Evolutionary conservation across 2,888 invertebrate genomes (phyloP), one percentile per base, ranked within the genome.

Genomic region (Trichogramma dendrolimi): DNA sequence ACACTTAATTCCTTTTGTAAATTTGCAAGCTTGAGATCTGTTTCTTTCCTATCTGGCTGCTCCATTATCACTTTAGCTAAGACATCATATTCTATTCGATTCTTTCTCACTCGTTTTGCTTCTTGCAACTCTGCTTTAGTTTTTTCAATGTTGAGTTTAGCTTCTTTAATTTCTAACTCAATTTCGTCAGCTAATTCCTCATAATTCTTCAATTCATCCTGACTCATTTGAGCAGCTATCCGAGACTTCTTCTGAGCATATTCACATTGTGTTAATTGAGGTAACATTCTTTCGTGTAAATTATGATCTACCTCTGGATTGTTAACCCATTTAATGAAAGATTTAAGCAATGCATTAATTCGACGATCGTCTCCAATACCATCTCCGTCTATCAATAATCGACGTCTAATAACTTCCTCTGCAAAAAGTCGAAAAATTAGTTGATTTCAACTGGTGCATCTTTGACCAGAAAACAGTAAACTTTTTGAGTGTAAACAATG

Each of bases 301-400:
- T 68, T 67, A 47, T 70, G 71, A 53, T 78, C 77, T 0, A 55
- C 86, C 60, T 89, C 88, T 2, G 83, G 78, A 55, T 83, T 83
- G 71, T 87, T 87, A 60, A 87, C 87, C 90, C 90, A 92, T 80
- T 91, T 92, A 51, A 90, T 86, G 63, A 92, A 85, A 38, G 90
- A 89, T 81, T 94, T 94, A 7, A 95, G 80, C 14, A 96, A 81
- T 60, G 90, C 87, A 75, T 92, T 94, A 27, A 97, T 83, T 62
- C 95, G 83, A 61, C 96, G 85, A 75, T 98, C 97, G 75, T 98
- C 98, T 27, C 96, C 96, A 7, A 93, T 94, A 6, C 97, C 97
- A 82, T 98, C 97, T 11, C 97, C 98, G 78, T 98, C 98, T 71
- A 97, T 94, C 42, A 97, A 80, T 47, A 98, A 82, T 67, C 96